Evolutionary conservation across 2,888 invertebrate genomes (phyloP).

Genomic region (Drosophila ustulata): DNA sequence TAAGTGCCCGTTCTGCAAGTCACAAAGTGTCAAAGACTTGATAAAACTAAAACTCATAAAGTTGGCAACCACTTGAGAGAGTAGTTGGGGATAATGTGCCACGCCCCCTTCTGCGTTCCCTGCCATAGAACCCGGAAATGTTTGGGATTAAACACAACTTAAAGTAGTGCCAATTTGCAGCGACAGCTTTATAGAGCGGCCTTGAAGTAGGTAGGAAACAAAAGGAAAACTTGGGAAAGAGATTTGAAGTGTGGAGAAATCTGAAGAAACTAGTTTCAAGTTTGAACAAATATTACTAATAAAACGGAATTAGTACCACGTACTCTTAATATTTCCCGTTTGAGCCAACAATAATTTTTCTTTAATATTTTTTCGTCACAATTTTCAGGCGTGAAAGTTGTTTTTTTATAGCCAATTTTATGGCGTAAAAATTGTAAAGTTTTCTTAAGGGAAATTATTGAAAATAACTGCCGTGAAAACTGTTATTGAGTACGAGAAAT

Average conservation of each 20-base stretch:
- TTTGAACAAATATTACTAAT: not conserved
- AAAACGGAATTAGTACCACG: not conserved
- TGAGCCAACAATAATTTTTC: not conserved
- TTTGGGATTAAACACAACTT: constrained; percentile 5
- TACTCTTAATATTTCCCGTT: constrained; percentile 11
- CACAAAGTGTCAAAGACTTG: constrained; percentile 71
- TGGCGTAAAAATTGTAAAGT: not conserved
- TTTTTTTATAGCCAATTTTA: not conserved
- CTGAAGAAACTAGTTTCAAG: not conserved
- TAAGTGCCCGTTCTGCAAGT: constrained; percentile 70
- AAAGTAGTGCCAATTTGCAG: constrained; percentile 1
- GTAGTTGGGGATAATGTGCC: constrained; percentile 4
- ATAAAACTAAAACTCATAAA: constrained; percentile 65
- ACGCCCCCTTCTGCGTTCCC: not conserved
- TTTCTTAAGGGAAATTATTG: not conserved
- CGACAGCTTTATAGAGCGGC: constrained; percentile 31
- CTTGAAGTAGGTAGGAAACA: constrained; percentile 25
- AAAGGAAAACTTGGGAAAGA: not conserved
- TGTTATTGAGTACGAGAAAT: no score
- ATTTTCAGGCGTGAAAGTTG: constrained; percentile 10
- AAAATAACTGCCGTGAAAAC: not conserved
- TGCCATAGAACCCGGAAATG: constrained; percentile 40
- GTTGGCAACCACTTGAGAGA: constrained; percentile 22
- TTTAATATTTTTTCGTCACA: not conserved
- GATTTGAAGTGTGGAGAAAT: constrained; percentile 4